A percentile compares a stretch with the other conserved stretches of the same genome.
phyloP scores from a whole-genome alignment of 2,797 vertebrate species.

The Lerista edwardsae region DNA sequence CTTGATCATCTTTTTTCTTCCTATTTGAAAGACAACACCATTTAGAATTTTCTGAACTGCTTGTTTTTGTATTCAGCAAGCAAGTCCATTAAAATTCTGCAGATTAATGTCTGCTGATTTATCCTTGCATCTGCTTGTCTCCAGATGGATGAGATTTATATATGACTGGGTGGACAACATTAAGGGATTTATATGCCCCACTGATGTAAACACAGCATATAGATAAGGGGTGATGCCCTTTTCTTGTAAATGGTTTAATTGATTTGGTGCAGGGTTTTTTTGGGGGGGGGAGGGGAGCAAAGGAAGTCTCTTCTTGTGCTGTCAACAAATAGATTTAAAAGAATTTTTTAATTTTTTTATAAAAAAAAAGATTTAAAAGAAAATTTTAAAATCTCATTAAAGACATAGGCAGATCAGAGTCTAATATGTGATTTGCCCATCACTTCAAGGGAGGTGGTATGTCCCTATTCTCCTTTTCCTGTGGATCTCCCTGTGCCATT shows the following conservation, averaged over 20 bases:
- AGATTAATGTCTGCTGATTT: constrained; percentile 42
- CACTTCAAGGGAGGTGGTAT: not conserved
- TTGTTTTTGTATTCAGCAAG: constrained; percentile 1
- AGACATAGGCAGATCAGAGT: not conserved
- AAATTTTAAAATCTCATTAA: constrained; percentile 8
- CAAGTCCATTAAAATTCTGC: constrained; percentile 38
- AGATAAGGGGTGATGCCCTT: constrained; percentile 15
- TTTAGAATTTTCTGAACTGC: not conserved
- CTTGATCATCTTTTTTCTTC: constrained; percentile 2
- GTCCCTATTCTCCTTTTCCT: not conserved
- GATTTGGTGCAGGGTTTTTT: not conserved
- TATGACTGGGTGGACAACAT: not conserved
- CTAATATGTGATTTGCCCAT: not conserved
- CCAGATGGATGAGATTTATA: constrained; percentile 24
- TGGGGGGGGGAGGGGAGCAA: too few species aligned
- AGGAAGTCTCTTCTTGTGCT: not conserved
- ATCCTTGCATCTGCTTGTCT: constrained; percentile 36
- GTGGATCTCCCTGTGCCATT: not conserved
- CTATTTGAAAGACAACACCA: not conserved
- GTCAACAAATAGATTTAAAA: constrained; percentile 14
- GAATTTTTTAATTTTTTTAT: not conserved
- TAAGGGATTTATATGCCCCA: constrained; percentile 1
- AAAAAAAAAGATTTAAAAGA: constrained; percentile 8
- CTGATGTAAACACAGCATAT: constrained; percentile 17
- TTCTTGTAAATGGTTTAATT: constrained; percentile 3